Evolutionary conservation across 2,113 vertebrate species (phyloP), one percentile per base, ranked within the genome.

Genomic region (Lophochroa leadbeateri): DNA sequence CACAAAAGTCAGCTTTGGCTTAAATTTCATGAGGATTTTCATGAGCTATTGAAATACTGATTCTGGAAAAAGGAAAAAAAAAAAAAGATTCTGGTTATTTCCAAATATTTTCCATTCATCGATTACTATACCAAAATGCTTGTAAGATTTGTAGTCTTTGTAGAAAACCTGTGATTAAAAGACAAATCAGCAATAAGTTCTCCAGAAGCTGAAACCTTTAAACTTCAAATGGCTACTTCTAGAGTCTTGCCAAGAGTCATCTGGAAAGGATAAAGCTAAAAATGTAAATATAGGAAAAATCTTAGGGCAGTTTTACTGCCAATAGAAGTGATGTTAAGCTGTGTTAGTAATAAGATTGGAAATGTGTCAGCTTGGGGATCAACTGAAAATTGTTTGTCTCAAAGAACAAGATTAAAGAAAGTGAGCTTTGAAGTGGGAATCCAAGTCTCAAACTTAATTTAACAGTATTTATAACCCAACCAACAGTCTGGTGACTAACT

Each of bases 161-260:
- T 50, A 88, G 39, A 83, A 95, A 82, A 84, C 23, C 20, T 76
- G 6, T 76, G 65, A 79, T 86, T 90, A 85, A 93, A 87, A 35
- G 13, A 82, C 23, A 77, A 92, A 93, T 74, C 37, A 77, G 69
- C 63, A 94, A 60, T n/a, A 74, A 82, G 60, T 89, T 81, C 27
- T 91, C 13, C 49, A 70, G 81, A 64, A 94, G 44, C 15, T 77
- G 58, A 83, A 85, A 92, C 29, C 46, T 86, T 87, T 91, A 70
- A 91, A 91, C 60, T 83, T 93, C 70, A 93, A 90, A 96, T 86
- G 33, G 46, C 25, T 93, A 14, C n/a, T 80, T 77, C 24, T 74
- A 84, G 11, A 76, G 4, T 79, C 57, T 89, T 95, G 77, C 63
- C 77, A 87, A 60, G 52, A 70, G 29, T 71, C 55, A 91, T 55